These are phyloP conservation scores for Emydoidea blandingii DNA, from an alignment of 2,797 vertebrate genomes.

Conservation along the genomic window DNA sequence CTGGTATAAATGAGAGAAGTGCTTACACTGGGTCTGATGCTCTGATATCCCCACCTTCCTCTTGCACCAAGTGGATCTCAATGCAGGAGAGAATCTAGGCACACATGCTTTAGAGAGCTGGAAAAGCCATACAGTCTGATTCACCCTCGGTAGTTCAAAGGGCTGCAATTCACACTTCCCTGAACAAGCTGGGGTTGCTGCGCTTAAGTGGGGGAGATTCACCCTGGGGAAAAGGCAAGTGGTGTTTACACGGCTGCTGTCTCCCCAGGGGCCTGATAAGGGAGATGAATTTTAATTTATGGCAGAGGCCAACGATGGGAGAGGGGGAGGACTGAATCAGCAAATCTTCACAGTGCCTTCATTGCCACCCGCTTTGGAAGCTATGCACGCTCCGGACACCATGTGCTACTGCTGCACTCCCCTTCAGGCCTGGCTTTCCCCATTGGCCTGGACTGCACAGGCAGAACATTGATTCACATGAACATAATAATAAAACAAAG, in stretches of 20 bases:
- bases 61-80: not conserved
- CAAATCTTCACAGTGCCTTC: not conserved
- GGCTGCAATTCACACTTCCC: not conserved
- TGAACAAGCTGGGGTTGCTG: not conserved
- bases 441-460: not conserved
- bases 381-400: not conserved
- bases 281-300: fast-evolving
- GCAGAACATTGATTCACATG: not conserved
- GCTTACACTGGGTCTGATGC: not conserved
- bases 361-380: not conserved
- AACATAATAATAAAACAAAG: not conserved
- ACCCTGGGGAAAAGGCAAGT: not conserved
- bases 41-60: not conserved
- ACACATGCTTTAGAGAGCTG: not conserved
- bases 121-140: not conserved
- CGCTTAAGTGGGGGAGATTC: not conserved
- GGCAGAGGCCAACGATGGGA: not conserved
- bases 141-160: not conserved
- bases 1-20: not conserved
- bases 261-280: not conserved
- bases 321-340: not conserved
- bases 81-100: not conserved
- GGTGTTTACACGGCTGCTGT: not conserved
- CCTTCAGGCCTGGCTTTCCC: not conserved
- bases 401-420: not conserved